Percentiles rank a stretch among this genome's conserved stretches.
phyloP scores from a whole-genome alignment of 1,140 invertebrate genomes.

The Saccostrea glomerata region DNA sequence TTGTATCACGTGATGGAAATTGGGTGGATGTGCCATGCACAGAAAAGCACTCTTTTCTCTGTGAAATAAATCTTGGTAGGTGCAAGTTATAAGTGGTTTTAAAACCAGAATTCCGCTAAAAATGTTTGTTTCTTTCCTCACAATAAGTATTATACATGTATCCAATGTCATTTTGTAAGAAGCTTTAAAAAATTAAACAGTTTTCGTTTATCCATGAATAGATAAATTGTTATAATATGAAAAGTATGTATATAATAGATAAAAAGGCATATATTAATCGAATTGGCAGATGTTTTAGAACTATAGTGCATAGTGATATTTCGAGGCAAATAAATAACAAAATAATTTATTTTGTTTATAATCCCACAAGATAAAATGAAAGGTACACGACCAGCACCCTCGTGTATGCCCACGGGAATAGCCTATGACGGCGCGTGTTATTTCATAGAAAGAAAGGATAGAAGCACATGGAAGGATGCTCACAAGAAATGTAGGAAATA shows the following conservation, averaged over 20 bases:
- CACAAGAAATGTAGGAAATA: background rate
- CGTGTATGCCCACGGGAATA: background rate
- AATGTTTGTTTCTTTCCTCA: background rate
- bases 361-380: background rate
- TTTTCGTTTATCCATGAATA: too few relatives aligned
- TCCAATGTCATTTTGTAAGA: background rate
- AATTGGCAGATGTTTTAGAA: background rate
- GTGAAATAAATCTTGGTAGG: background rate
- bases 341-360: too few relatives aligned
- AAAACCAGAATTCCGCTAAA: background rate
- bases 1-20: background rate
- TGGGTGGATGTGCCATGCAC: slow-evolving; percentile 23
- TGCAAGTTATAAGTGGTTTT: background rate
- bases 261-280: background rate
- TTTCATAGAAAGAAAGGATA: background rate
- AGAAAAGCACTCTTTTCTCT: background rate
- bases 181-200: too few relatives aligned
- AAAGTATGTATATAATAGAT: too few relatives aligned
- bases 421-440: background rate
- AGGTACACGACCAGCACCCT: background rate
- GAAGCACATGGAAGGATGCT: background rate
- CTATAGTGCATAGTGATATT: background rate
- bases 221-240: background rate
- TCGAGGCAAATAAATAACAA: too few relatives aligned
- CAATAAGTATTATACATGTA: background rate